These are phyloP conservation scores for Cheilosia scutellata DNA, from an alignment of 2,888 invertebrate genomes.

Conservation along the genomic window DNA sequence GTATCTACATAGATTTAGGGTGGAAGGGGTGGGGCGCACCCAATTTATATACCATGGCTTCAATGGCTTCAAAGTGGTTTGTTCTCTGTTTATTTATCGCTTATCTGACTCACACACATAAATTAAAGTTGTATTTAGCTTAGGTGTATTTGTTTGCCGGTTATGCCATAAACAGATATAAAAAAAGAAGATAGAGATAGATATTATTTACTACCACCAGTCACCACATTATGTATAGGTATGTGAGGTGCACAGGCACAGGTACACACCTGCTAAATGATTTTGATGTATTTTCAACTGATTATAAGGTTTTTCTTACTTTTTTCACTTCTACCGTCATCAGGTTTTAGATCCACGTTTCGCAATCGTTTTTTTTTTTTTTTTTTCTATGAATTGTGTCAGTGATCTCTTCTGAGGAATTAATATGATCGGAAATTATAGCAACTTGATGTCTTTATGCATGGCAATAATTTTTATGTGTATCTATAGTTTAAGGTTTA, in stretches of 20 bases:
- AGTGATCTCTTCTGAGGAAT: constrained; percentile 42
- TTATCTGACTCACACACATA: constrained; percentile 52
- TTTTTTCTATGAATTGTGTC: constrained; percentile 55
- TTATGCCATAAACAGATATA: constrained; percentile 40
- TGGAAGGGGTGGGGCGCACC: constrained; percentile 17
- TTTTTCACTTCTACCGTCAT: constrained; percentile 19
- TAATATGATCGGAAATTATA: not conserved
- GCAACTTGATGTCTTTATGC: not conserved
- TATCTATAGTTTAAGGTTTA: too few relatives aligned
- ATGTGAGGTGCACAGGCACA: constrained; percentile 1
- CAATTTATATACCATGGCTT: not conserved
- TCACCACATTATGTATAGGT: not conserved
- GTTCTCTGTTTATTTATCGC: constrained; percentile 45
- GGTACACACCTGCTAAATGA: constrained; percentile 46
- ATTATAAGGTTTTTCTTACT: constrained; percentile 34
- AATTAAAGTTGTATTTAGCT: constrained; percentile 5
- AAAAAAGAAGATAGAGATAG: not conserved
- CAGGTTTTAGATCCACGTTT: constrained; percentile 48
- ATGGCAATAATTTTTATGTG: not conserved
- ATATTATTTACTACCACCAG: not conserved
- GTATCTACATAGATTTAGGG: not conserved
- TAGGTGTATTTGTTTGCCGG: constrained; percentile 58
- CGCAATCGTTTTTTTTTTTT: constrained; percentile 46
- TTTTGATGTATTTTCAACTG: constrained; percentile 42
- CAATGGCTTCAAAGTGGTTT: constrained; percentile 27